Evolutionary conservation across 1,140 invertebrate genomes (phyloP), one percentile per base, ranked within the genome.

Genomic region (Diachasma alloeum): DNA sequence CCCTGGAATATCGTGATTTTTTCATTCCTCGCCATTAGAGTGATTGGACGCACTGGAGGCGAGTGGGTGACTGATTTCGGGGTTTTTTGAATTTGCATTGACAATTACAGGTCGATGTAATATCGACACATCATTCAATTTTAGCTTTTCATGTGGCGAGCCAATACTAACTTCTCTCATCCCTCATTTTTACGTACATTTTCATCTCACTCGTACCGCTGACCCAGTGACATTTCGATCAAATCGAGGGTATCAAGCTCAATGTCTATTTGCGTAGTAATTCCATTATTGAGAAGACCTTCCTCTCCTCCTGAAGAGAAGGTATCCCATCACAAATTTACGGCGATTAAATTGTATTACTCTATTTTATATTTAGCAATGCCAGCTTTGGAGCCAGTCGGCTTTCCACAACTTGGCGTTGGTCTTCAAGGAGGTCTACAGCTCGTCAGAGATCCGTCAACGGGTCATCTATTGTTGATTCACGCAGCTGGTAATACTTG

Each of bases 371-470:
- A 44, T 83, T 87, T 84, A 90, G 88, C 89, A 85, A 92, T 91
- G 91, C 92, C 78, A 17, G 72, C 93, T 70, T 90, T 93, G 86
- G 91, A 92, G 75, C 91, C 92, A 59, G 91, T 93, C 74, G 94
- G 94, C 72, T 94, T 95, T 88, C 85, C 87, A 26, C 87, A 89
- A 77, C 84, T 89, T 81, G 86, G 87, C 24, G 84, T 87, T 26
- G 87, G 87, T 63, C 82, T 88, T 26, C 87, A 88, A 80, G 74
- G 81, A 46, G 84, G 84, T 22, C 72, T 86, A 8, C 95, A 96
- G 87, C 91, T 97, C 80, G 94, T 95, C 56, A 91, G 96, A 66
- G 96, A 97, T 88, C 94, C 95, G 24, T 91, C 94, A 15, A 94
- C 93, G 19, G 95, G 95, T 44, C 94, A 96, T 77, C 90, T 96